A percentile compares a stretch with the other conserved stretches of the same genome.
Conservation (phyloP, 2,113 vertebrate genomes). For the Pangasianodon gigas region DNA sequence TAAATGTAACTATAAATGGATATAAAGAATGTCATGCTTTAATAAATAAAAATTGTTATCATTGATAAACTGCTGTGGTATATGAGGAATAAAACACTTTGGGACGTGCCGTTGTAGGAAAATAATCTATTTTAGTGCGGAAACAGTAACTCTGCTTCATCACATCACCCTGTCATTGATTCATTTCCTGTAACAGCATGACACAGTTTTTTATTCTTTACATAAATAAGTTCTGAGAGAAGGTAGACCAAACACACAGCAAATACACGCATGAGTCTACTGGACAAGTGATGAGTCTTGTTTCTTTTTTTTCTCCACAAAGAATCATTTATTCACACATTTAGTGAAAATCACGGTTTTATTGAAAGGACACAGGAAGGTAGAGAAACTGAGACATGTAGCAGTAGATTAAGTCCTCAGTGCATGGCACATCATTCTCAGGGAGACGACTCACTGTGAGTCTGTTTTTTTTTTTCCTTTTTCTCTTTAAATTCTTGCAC, state of each 20-base stretch:
- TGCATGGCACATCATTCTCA: slow-evolving; percentile 83
- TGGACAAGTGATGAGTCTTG: slow-evolving; percentile 31
- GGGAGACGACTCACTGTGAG: slow-evolving; percentile 82
- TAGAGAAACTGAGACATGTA: slow-evolving; percentile 76
- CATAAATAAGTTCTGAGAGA: neutral
- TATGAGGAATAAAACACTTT: neutral
- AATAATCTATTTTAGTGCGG: neutral
- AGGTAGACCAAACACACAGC: too few species aligned
- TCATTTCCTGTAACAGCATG: neutral
- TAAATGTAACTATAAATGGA: neutral
- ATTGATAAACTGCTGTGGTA: too few species aligned
- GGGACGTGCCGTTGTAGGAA: neutral
- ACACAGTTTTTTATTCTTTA: neutral
- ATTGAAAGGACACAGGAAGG: slow-evolving; percentile 80
- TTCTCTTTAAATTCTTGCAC: slow-evolving; percentile 66
- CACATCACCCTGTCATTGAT: neutral
- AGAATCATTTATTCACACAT: slow-evolving; percentile 78
- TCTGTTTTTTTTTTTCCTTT: slow-evolving; percentile 59
- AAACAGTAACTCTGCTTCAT: neutral
- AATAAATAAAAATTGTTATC: too few species aligned
- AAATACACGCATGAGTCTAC: neutral
- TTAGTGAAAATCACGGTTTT: slow-evolving; percentile 81
- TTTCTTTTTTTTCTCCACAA: slow-evolving; percentile 69
- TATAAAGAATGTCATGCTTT: neutral
- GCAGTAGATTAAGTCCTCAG: slow-evolving; percentile 79